Conservation (phyloP, 2,888 invertebrate genomes). For the Trileptium ribeirensis region DNA sequence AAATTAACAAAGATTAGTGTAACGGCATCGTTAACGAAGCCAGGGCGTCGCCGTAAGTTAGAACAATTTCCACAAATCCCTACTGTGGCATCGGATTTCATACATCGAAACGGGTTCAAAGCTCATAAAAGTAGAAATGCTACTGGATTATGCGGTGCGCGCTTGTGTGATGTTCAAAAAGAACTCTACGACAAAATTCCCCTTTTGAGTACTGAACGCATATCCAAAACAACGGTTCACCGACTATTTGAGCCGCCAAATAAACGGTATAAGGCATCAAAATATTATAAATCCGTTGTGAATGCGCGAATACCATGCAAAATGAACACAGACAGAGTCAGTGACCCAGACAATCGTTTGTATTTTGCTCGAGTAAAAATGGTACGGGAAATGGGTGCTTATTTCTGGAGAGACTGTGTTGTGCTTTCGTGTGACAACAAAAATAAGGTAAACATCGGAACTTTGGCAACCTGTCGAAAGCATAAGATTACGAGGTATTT, state of each 20-base stretch:
- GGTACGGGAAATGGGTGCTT: not conserved
- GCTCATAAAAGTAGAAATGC: not conserved
- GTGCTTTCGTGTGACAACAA: not conserved
- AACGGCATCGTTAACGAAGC: not conserved
- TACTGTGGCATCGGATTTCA: not conserved
- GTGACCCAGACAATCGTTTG: not conserved
- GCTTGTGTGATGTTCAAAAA: not conserved
- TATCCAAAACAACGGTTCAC: not conserved
- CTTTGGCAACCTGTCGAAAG: not conserved
- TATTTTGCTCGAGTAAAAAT: not conserved
- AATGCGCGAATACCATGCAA: not conserved
- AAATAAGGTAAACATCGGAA: slow-evolving; percentile 8
- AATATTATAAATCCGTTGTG: not conserved
- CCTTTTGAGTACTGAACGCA: not conserved
- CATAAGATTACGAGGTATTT: slow-evolving; percentile 7
- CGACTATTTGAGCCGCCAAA: not conserved
- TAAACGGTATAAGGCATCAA: not conserved
- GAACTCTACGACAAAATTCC: not conserved
- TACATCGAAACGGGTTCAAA: not conserved
- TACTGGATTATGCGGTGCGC: not conserved
- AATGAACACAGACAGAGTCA: not conserved
- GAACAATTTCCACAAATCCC: not conserved
- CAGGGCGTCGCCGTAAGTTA: not conserved
- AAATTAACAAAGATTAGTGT: too few relatives aligned
- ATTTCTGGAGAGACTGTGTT: not conserved